Evolutionary conservation across 2,113 vertebrate genomes (phyloP).

Genomic region (Salvelinus fontinalis): DNA sequence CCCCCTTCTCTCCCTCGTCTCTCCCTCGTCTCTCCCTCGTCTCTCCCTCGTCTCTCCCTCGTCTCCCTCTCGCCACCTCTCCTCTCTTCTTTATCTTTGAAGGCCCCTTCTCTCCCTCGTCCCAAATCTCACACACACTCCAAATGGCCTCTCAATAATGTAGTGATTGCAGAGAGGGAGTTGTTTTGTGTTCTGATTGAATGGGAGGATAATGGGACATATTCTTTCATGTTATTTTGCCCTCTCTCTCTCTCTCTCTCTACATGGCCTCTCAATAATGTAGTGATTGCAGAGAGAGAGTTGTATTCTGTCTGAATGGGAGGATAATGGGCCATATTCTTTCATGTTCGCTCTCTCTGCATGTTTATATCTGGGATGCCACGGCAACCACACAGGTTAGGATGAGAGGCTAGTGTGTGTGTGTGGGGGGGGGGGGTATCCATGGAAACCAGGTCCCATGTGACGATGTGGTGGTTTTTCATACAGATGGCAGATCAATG

Average conservation of each 20-base stretch:
- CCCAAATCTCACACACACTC: not conserved
- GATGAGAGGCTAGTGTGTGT: not conserved
- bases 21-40: no score
- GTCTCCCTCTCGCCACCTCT: not conserved
- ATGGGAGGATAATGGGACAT: not conserved
- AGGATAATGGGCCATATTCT: not conserved
- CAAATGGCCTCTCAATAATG: not conserved
- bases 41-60: no score
- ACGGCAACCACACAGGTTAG: not conserved
- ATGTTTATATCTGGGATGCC: not conserved
- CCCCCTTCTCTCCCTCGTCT: no score
- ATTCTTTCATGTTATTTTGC: not conserved
- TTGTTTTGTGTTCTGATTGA: not conserved
- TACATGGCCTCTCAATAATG: not conserved
- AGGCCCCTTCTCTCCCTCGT: not conserved
- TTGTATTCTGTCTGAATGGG: not conserved
- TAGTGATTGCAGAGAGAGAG: not conserved
- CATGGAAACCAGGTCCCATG: slow-evolving; percentile 17
- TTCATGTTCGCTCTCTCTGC: not conserved
- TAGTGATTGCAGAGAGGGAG: not conserved
- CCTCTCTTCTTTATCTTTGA: not conserved
- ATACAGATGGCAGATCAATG: not conserved
- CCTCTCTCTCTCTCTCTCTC: no score
- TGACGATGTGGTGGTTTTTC: not conserved
- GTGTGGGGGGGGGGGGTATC: no score